These are phyloP conservation scores for Doryteuthis pealeii DNA, from an alignment of 1,140 invertebrate genomes.

Conservation along the genomic window DNA sequence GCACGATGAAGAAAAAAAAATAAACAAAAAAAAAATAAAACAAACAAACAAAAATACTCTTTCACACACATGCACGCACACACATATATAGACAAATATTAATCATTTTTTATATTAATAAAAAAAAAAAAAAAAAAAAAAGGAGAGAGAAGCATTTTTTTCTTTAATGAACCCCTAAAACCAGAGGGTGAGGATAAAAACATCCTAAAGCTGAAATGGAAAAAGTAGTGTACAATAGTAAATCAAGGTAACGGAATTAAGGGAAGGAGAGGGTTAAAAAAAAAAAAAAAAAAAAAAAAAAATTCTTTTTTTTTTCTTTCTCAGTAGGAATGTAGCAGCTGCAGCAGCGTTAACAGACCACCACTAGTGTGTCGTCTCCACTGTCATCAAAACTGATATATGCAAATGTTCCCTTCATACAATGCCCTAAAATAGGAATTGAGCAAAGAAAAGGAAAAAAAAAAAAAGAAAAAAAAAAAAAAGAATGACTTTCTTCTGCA, in stretches of 20 bases:
- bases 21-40: background rate
- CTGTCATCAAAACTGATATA: background rate
- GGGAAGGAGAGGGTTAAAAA: background rate
- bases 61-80: background rate
- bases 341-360: background rate
- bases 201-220: background rate
- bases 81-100: background rate
- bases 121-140: no score
- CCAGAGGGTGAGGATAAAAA: background rate
- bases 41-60: background rate
- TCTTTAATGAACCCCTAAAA: no score
- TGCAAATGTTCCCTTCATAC: background rate
- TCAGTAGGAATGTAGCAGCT: background rate
- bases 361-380: background rate
- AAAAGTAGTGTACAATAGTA: background rate
- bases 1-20: slow-evolving; percentile 7
- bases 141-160: background rate
- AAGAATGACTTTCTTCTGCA: no score
- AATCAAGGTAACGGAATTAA: background rate
- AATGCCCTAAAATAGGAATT: slow-evolving; percentile 6
- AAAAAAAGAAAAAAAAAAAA: no score
- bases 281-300: background rate
- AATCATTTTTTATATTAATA: no score
- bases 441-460: background rate
- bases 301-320: no score